A percentile compares a stretch with the other conserved stretches of the same genome.
These are phyloP conservation scores for Martes flavigula DNA, from an alignment of 2,797 vertebrate species.

Conservation along the genomic window DNA sequence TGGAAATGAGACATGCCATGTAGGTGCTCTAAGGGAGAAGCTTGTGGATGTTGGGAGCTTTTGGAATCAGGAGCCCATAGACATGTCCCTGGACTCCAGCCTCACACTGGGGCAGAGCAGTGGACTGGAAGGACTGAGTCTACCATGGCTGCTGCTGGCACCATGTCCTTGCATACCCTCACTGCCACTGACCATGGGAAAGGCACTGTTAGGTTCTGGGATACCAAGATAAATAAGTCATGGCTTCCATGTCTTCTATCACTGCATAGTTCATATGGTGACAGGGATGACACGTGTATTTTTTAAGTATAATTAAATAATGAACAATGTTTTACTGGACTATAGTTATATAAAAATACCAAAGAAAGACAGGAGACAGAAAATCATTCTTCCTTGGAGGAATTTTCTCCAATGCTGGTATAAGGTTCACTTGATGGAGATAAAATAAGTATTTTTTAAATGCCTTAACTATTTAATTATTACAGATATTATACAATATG, in stretches of 20 bases:
- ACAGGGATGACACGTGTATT: neutral
- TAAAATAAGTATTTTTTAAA: neutral
- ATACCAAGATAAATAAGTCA: neutral
- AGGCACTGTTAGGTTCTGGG: neutral
- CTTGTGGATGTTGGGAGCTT: neutral
- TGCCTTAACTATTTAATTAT: neutral
- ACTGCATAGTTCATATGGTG: neutral
- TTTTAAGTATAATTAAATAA: neutral
- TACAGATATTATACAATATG: neutral
- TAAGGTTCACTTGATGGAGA: neutral
- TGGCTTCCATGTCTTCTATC: neutral
- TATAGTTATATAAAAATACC: neutral
- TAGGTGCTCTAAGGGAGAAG: neutral
- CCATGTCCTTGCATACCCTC: rapidly evolving
- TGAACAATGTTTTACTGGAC: neutral
- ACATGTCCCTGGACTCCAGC: neutral
- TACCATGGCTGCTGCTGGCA: neutral
- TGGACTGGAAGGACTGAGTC: rapidly evolving
- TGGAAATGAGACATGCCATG: neutral
- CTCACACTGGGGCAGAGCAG: neutral
- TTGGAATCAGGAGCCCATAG: neutral
- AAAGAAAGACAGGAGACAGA: neutral
- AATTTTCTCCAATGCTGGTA: neutral
- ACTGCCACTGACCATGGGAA: neutral
- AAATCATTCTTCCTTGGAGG: neutral